Conservation (phyloP, 2,113 vertebrate species). For the Tonatia bakeri region DNA sequence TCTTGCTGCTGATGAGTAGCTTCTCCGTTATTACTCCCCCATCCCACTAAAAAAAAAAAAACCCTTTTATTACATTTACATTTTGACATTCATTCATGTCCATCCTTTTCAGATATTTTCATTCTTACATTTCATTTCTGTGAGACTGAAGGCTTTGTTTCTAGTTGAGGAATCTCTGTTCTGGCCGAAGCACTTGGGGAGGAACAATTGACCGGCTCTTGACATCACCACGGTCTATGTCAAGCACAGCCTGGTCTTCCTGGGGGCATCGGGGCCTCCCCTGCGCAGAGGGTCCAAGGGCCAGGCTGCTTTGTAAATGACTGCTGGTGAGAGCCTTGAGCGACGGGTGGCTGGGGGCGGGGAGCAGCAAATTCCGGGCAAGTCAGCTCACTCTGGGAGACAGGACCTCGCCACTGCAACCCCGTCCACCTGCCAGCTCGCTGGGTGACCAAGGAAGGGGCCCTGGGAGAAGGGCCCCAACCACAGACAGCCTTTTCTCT, state of each 20-base stretch:
- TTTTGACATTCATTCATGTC: not conserved
- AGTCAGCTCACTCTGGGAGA: not conserved
- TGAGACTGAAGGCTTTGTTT: not conserved
- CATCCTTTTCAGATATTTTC: not conserved
- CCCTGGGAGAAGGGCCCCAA: not conserved
- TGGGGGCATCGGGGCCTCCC: not conserved
- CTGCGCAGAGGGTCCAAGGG: not conserved
- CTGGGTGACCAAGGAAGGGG: not conserved
- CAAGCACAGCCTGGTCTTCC: not conserved
- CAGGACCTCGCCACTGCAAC: not conserved
- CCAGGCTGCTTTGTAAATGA: not conserved
- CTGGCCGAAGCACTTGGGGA: not conserved
- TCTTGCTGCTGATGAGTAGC: not conserved
- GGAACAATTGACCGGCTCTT: accelerated
- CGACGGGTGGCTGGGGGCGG: too few species aligned
- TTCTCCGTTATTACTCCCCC: not conserved
- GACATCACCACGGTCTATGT: not conserved
- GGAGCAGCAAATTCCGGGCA: not conserved
- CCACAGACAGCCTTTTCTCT: not conserved
- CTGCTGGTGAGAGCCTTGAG: not conserved
- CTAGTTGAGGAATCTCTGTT: not conserved
- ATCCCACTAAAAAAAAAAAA: not conserved
- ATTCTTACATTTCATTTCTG: not conserved
- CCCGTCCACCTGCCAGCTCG: not conserved
- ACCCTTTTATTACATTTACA: not conserved